Conservation (phyloP, 2,113 vertebrate species). For the Otocyon megalotis region DNA sequence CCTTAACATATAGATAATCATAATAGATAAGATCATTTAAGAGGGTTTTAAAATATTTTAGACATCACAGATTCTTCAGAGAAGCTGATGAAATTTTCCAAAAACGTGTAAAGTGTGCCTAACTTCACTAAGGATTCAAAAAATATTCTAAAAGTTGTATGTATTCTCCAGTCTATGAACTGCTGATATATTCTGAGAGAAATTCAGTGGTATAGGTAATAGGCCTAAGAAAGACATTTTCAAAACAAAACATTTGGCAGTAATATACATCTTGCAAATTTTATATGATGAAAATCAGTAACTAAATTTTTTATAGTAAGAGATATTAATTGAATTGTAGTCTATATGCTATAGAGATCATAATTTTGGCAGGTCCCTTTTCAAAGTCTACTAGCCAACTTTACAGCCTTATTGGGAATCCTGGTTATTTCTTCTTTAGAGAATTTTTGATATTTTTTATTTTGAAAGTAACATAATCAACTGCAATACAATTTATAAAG, state of each 20-base stretch:
- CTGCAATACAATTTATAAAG: conserved; percentile 24
- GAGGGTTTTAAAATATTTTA: background rate
- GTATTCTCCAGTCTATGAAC: background rate
- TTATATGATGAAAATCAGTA: background rate
- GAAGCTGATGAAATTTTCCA: background rate
- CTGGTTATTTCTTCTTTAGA: background rate
- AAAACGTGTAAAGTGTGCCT: background rate
- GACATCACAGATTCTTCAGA: background rate
- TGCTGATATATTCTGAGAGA: background rate
- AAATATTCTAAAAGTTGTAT: background rate
- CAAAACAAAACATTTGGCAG: background rate
- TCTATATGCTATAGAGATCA: fast-evolving
- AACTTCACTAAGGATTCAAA: background rate
- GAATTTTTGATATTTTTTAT: conserved; percentile 41
- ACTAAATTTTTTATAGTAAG: background rate
- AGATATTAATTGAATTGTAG: background rate
- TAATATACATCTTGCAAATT: background rate
- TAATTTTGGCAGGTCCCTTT: background rate
- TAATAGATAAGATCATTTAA: background rate
- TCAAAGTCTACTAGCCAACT: background rate
- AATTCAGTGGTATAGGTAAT: no score
- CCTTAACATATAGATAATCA: background rate
- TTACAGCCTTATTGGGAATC: background rate
- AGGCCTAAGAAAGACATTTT: no score
- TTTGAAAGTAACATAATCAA: conserved; percentile 56